Evolutionary conservation across 2,113 vertebrate genomes (phyloP).

Genomic region (Struthidea cinerea): DNA sequence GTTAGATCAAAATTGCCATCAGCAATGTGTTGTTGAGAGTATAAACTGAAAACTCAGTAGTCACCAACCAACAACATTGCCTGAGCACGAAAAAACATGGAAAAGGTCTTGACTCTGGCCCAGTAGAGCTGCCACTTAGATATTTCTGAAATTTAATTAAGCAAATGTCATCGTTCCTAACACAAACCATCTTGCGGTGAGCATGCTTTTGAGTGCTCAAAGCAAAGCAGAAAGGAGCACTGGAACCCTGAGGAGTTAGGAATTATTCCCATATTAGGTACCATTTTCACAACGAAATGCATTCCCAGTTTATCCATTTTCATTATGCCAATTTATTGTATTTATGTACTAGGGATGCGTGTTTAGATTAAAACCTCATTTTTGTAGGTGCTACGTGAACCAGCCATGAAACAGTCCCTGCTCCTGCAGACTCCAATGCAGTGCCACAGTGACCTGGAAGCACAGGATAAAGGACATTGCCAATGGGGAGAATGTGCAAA

Average conservation of each 20-base stretch:
- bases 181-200: neutral
- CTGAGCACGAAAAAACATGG: neutral
- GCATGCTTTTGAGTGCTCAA: constrained; percentile 10
- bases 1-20: neutral
- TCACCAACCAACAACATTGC: neutral
- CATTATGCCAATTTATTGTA: neutral
- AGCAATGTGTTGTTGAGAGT: neutral
- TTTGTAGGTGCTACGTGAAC: neutral
- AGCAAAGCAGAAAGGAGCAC: neutral
- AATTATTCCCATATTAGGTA: constrained; percentile 39
- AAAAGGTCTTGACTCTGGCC: neutral
- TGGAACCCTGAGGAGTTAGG: constrained; percentile 23
- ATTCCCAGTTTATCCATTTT: constrained; percentile 2
- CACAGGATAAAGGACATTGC: neutral
- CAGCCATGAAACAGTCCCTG: neutral
- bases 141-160: constrained; percentile 40
- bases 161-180: neutral
- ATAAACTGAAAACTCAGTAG: neutral
- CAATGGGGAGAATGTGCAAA: neutral
- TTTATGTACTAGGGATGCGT: neutral
- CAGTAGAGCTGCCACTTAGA: neutral
- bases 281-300: neutral
- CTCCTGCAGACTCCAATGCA: neutral
- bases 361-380: neutral
- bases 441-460: neutral